phyloP scores from a whole-genome alignment of 2,113 vertebrate species.

The Sylvilagus bachmani region DNA sequence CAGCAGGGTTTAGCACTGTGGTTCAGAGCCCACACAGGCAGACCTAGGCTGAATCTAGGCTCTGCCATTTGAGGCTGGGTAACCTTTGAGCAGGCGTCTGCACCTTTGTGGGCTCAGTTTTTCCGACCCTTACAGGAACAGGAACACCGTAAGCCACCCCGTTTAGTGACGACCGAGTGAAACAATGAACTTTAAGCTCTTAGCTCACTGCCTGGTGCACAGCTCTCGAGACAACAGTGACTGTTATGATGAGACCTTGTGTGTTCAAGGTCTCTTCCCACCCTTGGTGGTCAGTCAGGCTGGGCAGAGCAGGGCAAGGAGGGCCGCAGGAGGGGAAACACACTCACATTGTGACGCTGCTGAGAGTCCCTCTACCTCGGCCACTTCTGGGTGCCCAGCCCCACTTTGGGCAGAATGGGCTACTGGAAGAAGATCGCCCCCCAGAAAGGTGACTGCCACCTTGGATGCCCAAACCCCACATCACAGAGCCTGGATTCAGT shows the following conservation, averaged over 20 bases:
- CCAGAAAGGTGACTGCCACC: too few relatives aligned
- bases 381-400: too few relatives aligned
- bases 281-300: neutral
- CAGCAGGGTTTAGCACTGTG: accelerated
- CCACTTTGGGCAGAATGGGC: neutral
- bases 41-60: neutral
- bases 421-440: neutral
- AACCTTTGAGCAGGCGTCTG: neutral
- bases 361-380: too few relatives aligned
- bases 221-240: neutral
- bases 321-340: neutral
- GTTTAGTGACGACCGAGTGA: neutral
- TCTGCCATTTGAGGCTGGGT: neutral
- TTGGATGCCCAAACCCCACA: too few relatives aligned
- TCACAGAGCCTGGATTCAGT: too few relatives aligned
- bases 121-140: neutral
- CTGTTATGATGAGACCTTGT: neutral
- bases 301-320: neutral
- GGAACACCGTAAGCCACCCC: accelerated
- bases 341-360: too few relatives aligned
- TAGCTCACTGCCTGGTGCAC: neutral
- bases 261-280: neutral
- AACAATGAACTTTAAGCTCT: accelerated
- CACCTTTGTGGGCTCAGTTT: neutral
- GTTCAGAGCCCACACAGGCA: neutral